Percentiles rank a stretch among this genome's conserved stretches.
Conservation (phyloP, 2,888 invertebrate genomes). For the Tillus elongatus region DNA sequence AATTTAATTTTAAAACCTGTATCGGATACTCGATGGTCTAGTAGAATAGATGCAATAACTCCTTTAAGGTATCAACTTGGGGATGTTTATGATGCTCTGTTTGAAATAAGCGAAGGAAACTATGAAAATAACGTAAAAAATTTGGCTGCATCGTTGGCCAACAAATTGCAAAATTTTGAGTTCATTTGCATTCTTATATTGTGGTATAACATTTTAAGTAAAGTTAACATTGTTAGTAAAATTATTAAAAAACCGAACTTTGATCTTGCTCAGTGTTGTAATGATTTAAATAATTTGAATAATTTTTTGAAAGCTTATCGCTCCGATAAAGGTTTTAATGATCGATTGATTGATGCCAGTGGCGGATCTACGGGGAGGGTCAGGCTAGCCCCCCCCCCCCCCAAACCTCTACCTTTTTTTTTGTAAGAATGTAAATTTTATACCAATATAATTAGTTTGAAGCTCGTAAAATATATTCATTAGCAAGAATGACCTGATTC, state of each 20-base stretch:
- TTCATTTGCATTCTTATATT: slow-evolving; percentile 8
- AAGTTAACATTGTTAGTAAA: slow-evolving; percentile 10
- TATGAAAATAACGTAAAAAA: background rate
- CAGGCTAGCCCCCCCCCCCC: too few relatives aligned
- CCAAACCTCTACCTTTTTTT: too few relatives aligned
- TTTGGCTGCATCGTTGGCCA: slow-evolving; percentile 4
- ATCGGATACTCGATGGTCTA: slow-evolving; percentile 4
- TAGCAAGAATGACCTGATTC: too few relatives aligned
- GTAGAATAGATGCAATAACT: slow-evolving; percentile 7
- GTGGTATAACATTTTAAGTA: slow-evolving; percentile 8
- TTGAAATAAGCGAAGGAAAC: slow-evolving; percentile 4
- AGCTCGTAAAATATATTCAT: too few relatives aligned
- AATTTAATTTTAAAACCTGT: slow-evolving; percentile 7
- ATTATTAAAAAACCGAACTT: slow-evolving; percentile 9
- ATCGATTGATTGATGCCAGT: slow-evolving; percentile 7
- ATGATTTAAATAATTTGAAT: slow-evolving; percentile 7
- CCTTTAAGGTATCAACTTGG: slow-evolving; percentile 9
- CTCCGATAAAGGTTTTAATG: slow-evolving; percentile 9
- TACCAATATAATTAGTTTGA: too few relatives aligned
- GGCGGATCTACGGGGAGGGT: too few relatives aligned
- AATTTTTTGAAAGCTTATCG: slow-evolving; percentile 8
- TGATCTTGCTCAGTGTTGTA: slow-evolving; percentile 8
- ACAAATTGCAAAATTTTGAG: slow-evolving; percentile 7
- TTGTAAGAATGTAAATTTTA: too few relatives aligned
- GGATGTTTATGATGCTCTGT: slow-evolving; percentile 7